Conservation (phyloP, 1,140 invertebrate species). For the Onthophagus taurus region DNA sequence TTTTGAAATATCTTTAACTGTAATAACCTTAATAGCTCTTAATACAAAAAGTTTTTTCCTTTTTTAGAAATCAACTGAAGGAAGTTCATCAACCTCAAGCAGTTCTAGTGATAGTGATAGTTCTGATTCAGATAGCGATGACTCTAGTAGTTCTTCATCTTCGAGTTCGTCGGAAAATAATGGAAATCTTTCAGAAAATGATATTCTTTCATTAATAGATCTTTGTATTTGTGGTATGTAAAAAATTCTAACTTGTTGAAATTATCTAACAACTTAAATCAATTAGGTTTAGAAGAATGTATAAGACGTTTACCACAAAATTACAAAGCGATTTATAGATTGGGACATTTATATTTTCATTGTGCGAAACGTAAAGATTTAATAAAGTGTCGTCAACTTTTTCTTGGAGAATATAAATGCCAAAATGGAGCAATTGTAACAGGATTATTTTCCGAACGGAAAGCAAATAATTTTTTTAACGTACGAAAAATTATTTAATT, state of each 20-base stretch:
- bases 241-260: constrained; percentile 6
- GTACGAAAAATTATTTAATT: constrained; percentile 40
- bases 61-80: constrained; percentile 13
- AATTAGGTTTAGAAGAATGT: constrained; percentile 75
- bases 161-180: constrained; percentile 29
- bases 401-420: constrained; percentile 57
- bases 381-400: constrained; percentile 57
- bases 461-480: constrained; percentile 82
- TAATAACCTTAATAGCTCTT: too few relatives aligned
- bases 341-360: constrained; percentile 75
- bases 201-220: constrained; percentile 30
- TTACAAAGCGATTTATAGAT: constrained; percentile 84
- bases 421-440: constrained; percentile 53
- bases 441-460: constrained; percentile 79
- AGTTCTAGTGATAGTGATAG: constrained; percentile 22
- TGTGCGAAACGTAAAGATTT: constrained; percentile 59
- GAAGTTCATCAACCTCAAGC: constrained; percentile 10
- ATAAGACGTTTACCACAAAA: constrained; percentile 78
- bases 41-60: too few relatives aligned
- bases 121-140: constrained; percentile 32
- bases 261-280: constrained; percentile 7
- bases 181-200: constrained; percentile 29
- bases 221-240: constrained; percentile 34
- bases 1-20: too few relatives aligned
- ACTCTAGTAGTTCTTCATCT: constrained; percentile 23